phyloP scores from a whole-genome alignment of 2,113 vertebrate species.

The Piprites chloris region DNA sequence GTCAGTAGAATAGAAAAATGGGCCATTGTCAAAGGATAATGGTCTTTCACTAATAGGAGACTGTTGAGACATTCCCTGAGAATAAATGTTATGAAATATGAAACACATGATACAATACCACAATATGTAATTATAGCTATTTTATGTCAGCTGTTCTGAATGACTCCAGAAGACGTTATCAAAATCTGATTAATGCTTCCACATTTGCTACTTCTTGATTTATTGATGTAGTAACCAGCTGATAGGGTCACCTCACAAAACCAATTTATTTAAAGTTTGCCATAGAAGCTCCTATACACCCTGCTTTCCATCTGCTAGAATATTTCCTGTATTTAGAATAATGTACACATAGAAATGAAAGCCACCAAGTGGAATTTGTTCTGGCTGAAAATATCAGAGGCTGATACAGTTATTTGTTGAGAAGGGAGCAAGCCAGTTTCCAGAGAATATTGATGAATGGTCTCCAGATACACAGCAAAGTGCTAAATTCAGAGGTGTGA shows the following conservation, averaged over 20 bases:
- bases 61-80: conserved; percentile 23
- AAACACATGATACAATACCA: conserved; percentile 16
- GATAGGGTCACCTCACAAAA: conserved; percentile 27
- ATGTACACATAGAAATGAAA: conserved; percentile 31
- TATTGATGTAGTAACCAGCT: conserved; percentile 33
- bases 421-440: neutral
- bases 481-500: conserved; percentile 48
- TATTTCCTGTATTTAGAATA: conserved; percentile 37
- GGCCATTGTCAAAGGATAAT: conserved; percentile 10
- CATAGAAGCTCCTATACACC: neutral
- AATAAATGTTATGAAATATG: conserved; percentile 65
- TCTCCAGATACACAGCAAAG: conserved; percentile 28
- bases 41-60: neutral
- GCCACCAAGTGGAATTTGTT: conserved; percentile 34
- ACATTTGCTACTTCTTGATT: conserved; percentile 34
- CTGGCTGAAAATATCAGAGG: conserved; percentile 31
- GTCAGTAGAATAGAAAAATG: conserved; percentile 30
- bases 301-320: neutral
- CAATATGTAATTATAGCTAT: conserved; percentile 26
- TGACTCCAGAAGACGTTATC: conserved; percentile 22
- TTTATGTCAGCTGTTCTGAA: conserved; percentile 30
- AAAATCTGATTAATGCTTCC: conserved; percentile 37
- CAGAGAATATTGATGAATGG: conserved; percentile 39
- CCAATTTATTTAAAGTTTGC: conserved; percentile 44
- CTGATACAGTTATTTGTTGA: conserved; percentile 21